Base-by-base conservation (phyloP, 2,797 vertebrate species). In the Macropodus opercularis region DNA sequence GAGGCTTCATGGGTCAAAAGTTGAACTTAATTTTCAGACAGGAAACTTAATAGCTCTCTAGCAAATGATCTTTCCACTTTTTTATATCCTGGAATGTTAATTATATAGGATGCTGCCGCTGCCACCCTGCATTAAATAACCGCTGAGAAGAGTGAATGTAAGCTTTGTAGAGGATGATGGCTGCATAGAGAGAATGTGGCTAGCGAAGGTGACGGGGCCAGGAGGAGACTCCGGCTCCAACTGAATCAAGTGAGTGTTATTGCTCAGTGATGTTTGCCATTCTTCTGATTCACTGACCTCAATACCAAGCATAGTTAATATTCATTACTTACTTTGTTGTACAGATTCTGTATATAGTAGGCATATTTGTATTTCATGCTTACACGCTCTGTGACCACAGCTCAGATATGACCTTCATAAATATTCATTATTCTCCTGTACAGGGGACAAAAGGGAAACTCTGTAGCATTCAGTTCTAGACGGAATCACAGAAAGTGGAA, bases 321-420 rank as follows among this genome's bases (percentile, higher is more conserved):
- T 77, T 64, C 70, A 46, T 35, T 41, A 35, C 63, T 52, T 32
- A 36, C 57, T 60, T 76, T 69, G 50, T 69, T 63, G 36, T 51
- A 61, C 59, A 73, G 49, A 62, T 36, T 32, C 54, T 53, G n/a
- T 70, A 24, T 74, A 52, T 56, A 27, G 49, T 42, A 29, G 57
- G 35, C 63, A 51, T 68, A 60, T 70, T 50, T 72, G 49, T 41
- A 62, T 63, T 76, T 83, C 72, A 78, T 59, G 57, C 53, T 54
- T 69, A 56, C 56, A 73, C 8, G 54, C 56, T 67, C 54, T 32
- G 40, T 10, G 26, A 69, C 63, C 59, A 62, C 55, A 49, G 43
- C 56, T 72, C 46, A 44, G 73, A 48, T 63, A 47, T 64, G 77
- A 77, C 73, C 75, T 80, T 81, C 42, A 85, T 85, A 68, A 68